Evolutionary conservation across 1,140 invertebrate species (phyloP), one percentile per base, ranked within the genome.

Genomic region (Cepaea nemoralis): DNA sequence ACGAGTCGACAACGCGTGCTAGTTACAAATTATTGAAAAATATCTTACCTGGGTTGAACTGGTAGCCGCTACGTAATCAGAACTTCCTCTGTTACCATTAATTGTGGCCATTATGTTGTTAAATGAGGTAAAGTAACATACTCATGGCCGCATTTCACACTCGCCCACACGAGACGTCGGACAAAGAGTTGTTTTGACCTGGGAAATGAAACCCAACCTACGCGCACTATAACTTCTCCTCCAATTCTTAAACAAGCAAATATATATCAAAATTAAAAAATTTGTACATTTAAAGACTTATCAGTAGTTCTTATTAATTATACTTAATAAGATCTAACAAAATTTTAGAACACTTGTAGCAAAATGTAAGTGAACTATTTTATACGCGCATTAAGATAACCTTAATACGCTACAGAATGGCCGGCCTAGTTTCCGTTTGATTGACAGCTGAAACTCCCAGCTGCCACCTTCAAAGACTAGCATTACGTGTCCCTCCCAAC

Each of bases 11-110:
- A 37, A 39, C 33, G 69, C 16, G 24, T 55, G 22, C n/a, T n/a
- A 35, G 22, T 42, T 73, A 80, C 22, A 70, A 63, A 69, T n/a
- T 35, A 69, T 3, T 83, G 59, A 45, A 59, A 69, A 63, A 73
- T 69, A 50, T 83, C 86, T 85, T 84, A 88, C 88, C 85, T 89
- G 88, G 35, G 85, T 79, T 71, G 85, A 81, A 78, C 86, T 87
- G 45, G 82, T 81, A 33, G 85, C 85, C 6, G 86, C 84, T 71
- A 87, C 85, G 85, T 88, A 89, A 59, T 87, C 87, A 79, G 85
- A 82, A 75, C 84, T 83, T 48, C 77, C 80, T 82, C 82, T 83
- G 63, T 81, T 77, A 35, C 78, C 39, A 70, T 75, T 77, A 63
- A 75, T 48, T 40, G 84, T 76, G 19, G 83, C 82, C 84, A 87